Evolutionary conservation across 2,888 invertebrate species (phyloP), one percentile per base, ranked within the genome.

Genomic region (Orthosia cruda): DNA sequence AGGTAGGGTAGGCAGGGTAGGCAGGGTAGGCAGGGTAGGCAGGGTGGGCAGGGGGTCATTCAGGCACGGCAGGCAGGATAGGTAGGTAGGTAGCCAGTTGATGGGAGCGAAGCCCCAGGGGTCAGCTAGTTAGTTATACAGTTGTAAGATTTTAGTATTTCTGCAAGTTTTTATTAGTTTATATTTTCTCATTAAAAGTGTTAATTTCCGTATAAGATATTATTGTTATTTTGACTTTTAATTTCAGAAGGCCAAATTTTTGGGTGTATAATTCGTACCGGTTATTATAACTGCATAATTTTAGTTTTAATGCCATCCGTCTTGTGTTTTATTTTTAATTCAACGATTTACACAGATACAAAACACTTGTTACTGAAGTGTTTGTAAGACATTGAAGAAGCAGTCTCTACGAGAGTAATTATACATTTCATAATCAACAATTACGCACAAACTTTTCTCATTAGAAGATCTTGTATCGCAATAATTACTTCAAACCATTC

Each of bases 401-500:
- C n/a, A 15, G 2, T 50, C 23, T 55, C 16, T 40, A 54, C 12
- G 4, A 52, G 20, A 59, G 18, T 64, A 66, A 76, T 47, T 47
- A 49, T 40, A 59, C 23, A 63, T 61, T 70, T 49, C 52, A 45
- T 7, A 64, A 40, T 26, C 5, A 45, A 47, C 15, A 54, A 47
- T 55, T 77, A 64, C 20, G 55, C 59, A 65, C 40, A 26, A 65
- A 65, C 32, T 0, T 32, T 62, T 77, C 7, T 32, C 23, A 57
- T 59, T 18, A 67, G 26, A 80, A 20, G 58, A 65, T 68, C 26
- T 80, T 74, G 26, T 45, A 20, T 55, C 13, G 26, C 49, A 74
- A 80, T 59, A 84, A 40, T 11, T 20, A 54, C 74, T 54, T 54
- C 59, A 50, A 47, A 80, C n/a, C 49, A 63, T 69, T 84, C 47